A percentile compares a stretch with the other conserved stretches of the same genome.
These are phyloP conservation scores for Cryptomyrus ogoouensis DNA, from an alignment of 2,113 vertebrate genomes.

Conservation along the genomic window DNA sequence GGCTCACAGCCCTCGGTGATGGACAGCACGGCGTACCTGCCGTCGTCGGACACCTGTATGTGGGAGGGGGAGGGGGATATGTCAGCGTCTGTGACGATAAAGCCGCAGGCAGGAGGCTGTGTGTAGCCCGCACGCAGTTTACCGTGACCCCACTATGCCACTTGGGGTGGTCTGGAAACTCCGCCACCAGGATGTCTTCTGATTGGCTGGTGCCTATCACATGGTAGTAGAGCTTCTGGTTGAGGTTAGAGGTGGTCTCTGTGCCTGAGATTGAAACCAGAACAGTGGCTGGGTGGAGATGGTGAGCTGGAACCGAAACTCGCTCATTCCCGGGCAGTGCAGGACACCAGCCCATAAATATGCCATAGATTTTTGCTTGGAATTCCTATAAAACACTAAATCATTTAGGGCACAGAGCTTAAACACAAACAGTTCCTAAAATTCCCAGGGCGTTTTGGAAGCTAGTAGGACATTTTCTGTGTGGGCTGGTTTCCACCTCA, in stretches of 20 bases:
- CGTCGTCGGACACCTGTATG: constrained; percentile 59
- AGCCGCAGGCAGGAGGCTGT: background rate
- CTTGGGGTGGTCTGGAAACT: constrained; percentile 62
- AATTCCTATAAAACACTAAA: background rate
- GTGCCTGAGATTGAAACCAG: constrained; percentile 45
- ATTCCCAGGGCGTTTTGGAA: background rate
- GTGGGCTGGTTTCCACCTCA: background rate
- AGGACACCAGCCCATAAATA: background rate
- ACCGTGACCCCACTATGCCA: constrained; percentile 60
- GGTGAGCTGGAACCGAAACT: background rate
- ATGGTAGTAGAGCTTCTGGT: constrained; percentile 68
- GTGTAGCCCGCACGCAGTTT: constrained; percentile 16
- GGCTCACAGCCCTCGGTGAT: constrained; percentile 65
- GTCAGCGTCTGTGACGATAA: background rate
- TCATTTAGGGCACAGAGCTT: background rate
- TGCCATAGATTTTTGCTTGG: background rate
- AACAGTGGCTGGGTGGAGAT: background rate
- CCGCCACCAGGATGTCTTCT: constrained; percentile 62
- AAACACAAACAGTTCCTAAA: background rate
- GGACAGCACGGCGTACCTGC: constrained; percentile 55
- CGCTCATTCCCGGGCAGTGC: background rate
- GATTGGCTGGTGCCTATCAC: constrained; percentile 59
- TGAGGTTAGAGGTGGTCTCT: constrained; percentile 61
- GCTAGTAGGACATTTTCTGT: background rate
- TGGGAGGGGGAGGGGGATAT: background rate